Evolutionary conservation across 1,140 invertebrate genomes (phyloP), one percentile per base, ranked within the genome.

Genomic region (Dendrolimus kikuchii): DNA sequence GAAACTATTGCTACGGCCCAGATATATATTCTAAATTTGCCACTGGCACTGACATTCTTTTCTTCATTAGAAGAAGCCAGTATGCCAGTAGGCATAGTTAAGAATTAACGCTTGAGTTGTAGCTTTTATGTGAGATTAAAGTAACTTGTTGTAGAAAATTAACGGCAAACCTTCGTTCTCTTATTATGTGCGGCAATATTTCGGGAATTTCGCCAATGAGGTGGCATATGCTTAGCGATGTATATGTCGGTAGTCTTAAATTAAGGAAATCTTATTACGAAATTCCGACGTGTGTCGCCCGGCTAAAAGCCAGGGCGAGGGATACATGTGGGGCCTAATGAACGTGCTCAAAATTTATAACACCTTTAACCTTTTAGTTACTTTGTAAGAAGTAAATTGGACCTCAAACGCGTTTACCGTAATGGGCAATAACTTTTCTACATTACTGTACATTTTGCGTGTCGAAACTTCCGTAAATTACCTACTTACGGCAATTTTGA

Each of bases 221-320:
- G 45, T 49, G 50, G 48, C 46, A 52, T 53, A 38, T 46, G 53
- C 38, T 36, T 55, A 58, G 51, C 44, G 54, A 46, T 55, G 47
- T 57, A 9, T 51, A 45, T 62, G 61, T 54, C 50, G 57, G 50
- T 51, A 51, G 69, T 75, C 65, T 77, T 80, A 81, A 82, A 80
- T 85, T 85, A 77, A 77, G 77, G 69, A 85, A 85, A 82, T 77
- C 72, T 77, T 81, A 82, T 85, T 81, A 85, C 66, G 68, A 81
- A 84, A 85, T 82, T 78, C 79, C 79, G 62, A 76, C 81, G 74
- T 82, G 78, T 80, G 79, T 80, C 71, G 74, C 58, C 58, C 61
- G 59, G 61, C 66, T 83, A 80, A 77, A 77, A 80, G 78, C 72
- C 62, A 59, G 65, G 60, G 72, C 68, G 73, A 66, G 57, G 59